Conservation (phyloP, 92 coral and sea anemone species). For the Porites lobata region DNA sequence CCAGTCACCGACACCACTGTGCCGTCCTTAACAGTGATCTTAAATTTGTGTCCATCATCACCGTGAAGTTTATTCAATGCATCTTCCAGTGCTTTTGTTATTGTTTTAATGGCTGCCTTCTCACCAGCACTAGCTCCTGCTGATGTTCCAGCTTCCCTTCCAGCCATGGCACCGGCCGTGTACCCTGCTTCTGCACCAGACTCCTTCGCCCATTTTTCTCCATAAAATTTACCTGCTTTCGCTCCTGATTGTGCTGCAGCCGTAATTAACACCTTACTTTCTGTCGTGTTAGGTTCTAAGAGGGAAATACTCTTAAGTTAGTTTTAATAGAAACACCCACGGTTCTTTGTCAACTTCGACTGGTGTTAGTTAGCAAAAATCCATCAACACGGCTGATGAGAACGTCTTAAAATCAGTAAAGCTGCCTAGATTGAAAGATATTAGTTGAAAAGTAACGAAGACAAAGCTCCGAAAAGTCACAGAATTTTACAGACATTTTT, state of each 20-base stretch:
- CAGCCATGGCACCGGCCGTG: conserved; percentile 70
- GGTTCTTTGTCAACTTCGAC: no score
- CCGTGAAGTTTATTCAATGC: conserved; percentile 24
- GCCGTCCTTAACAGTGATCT: conserved; percentile 18
- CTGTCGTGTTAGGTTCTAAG: no score
- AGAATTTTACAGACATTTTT: no score
- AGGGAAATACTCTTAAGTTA: no score
- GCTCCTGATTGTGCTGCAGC: conserved; percentile 18
- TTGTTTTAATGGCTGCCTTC: conserved; percentile 17
- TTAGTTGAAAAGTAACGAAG: no score
- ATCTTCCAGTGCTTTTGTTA: conserved; percentile 7
- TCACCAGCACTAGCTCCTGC: conserved; percentile 63
- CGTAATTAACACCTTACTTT: no score
- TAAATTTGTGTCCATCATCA: conserved; percentile 19
- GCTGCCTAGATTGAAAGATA: no score
- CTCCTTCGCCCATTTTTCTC: conserved; percentile 53
- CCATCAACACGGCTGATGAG: no score
- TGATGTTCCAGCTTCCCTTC: conserved; percentile 59
- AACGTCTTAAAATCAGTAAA: no score
- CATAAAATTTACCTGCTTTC: conserved; percentile 52
- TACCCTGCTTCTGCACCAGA: conserved; percentile 63
- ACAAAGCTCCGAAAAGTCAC: no score
- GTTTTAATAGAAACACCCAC: no score
- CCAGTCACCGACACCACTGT: not conserved
- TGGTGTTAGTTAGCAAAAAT: no score